Conservation (phyloP, 2,888 invertebrate genomes). For the Diplolepis rosae region DNA sequence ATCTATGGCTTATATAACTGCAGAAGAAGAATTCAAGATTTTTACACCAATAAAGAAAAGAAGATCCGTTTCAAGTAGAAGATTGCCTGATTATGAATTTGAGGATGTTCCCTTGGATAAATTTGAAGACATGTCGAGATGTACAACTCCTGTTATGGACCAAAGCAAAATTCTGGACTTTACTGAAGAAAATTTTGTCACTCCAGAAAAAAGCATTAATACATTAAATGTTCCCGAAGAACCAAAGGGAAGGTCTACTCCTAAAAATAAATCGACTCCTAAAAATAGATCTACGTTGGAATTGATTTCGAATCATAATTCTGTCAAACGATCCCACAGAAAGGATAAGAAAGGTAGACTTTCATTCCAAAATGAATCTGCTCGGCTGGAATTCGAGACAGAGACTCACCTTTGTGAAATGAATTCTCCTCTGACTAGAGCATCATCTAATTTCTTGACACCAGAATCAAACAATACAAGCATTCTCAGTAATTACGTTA, state of each 20-base stretch:
- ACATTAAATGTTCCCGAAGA: conserved; percentile 1
- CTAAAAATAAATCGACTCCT: conserved; percentile 52
- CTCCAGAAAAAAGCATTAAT: conserved; percentile 11
- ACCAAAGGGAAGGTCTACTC: not conserved
- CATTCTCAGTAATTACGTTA: not conserved
- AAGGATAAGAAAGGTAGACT: conserved; percentile 59
- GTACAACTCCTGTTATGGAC: not conserved
- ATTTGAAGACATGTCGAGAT: not conserved
- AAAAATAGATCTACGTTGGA: conserved; percentile 56
- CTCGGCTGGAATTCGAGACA: not conserved
- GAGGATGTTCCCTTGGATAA: not conserved
- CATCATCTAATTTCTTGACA: not conserved
- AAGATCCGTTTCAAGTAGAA: conserved; percentile 36
- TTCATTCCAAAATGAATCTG: not conserved
- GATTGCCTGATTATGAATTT: conserved; percentile 16
- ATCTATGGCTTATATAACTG: conserved; percentile 42
- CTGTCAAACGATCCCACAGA: conserved; percentile 67
- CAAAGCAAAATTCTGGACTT: not conserved
- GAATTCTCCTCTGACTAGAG: not conserved
- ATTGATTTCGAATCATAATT: conserved; percentile 57
- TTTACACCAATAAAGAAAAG: conserved; percentile 66
- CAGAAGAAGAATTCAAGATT: conserved; percentile 63
- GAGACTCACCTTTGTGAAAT: not conserved
- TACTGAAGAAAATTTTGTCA: not conserved
- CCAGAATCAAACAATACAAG: conserved; percentile 5